Conservation (phyloP, 2,797 vertebrate genomes). For the Sardinella longiceps region DNA sequence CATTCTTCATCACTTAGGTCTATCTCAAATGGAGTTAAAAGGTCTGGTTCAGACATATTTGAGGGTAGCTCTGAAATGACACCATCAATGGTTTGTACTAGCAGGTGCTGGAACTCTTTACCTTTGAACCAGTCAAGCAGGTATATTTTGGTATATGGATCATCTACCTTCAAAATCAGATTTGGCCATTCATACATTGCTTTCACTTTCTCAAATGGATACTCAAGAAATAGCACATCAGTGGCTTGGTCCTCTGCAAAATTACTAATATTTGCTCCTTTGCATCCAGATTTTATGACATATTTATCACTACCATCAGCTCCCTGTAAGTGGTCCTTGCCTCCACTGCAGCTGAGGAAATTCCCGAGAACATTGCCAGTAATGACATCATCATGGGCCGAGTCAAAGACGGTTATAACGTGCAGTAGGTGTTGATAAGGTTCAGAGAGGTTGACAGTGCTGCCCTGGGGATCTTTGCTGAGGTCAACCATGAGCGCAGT, state of each 20-base stretch:
- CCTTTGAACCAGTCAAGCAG: slow-evolving; percentile 28
- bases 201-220: slow-evolving; percentile 27
- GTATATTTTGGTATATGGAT: slow-evolving; percentile 14
- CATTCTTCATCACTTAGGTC: slow-evolving; percentile 32
- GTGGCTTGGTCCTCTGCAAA: slow-evolving; percentile 32
- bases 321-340: slow-evolving; percentile 28
- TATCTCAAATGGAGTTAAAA: slow-evolving; percentile 31
- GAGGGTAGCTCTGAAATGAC: slow-evolving; percentile 22
- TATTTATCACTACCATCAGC: slow-evolving; percentile 38
- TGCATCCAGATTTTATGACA: slow-evolving; percentile 34
- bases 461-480: slow-evolving; percentile 11
- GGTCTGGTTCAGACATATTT: slow-evolving; percentile 20
- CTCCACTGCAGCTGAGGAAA: slow-evolving; percentile 39
- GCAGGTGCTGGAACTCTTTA: slow-evolving; percentile 35
- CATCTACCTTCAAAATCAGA: slow-evolving; percentile 26
- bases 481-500: slow-evolving; percentile 33
- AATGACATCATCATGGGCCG: slow-evolving; percentile 30
- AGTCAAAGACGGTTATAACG: slow-evolving; percentile 41
- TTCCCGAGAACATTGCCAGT: slow-evolving; percentile 35
- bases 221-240: slow-evolving; percentile 33
- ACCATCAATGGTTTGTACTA: slow-evolving; percentile 38
- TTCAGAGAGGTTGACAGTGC: slow-evolving; percentile 26
- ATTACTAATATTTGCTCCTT: slow-evolving; percentile 24
- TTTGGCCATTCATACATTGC: slow-evolving; percentile 21
- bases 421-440: slow-evolving; percentile 11